These are phyloP conservation scores for Leistus spinibarbis DNA, from an alignment of 2,888 invertebrate species.

Conservation along the genomic window DNA sequence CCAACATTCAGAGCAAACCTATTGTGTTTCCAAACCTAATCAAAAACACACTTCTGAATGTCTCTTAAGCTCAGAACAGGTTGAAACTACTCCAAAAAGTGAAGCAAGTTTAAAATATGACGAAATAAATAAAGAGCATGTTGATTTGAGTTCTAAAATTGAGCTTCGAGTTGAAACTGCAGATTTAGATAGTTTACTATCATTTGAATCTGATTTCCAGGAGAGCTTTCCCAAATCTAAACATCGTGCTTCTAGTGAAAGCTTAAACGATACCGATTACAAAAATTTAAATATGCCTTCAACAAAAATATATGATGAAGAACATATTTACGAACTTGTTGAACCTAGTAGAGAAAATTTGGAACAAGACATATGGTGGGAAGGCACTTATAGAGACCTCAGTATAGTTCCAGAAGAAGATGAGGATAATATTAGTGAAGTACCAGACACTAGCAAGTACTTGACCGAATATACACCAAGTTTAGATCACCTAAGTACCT, in stretches of 20 bases:
- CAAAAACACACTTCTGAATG: no score
- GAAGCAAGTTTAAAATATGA: no score
- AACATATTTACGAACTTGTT: constrained; percentile 29
- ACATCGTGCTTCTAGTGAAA: constrained; percentile 28
- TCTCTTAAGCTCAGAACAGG: no score
- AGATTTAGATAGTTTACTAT: constrained; percentile 25
- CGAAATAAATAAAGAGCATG: neutral
- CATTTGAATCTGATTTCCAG: constrained; percentile 28
- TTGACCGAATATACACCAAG: neutral
- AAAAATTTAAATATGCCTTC: neutral
- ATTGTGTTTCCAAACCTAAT: no score
- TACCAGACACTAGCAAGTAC: constrained; percentile 37
- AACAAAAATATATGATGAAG: neutral
- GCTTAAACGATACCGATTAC: constrained; percentile 15
- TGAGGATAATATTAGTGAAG: constrained; percentile 53
- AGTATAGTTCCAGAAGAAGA: constrained; percentile 57
- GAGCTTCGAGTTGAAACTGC: constrained; percentile 30
- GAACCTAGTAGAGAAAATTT: constrained; percentile 15
- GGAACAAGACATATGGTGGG: constrained; percentile 54
- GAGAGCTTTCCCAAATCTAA: constrained; percentile 17
- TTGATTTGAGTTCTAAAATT: neutral
- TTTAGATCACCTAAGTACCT: neutral
- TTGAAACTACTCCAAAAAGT: no score
- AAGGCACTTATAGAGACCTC: constrained; percentile 56
- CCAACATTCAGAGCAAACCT: no score